A percentile compares a stretch with the other conserved stretches of the same genome.
Evolutionary conservation across 2,797 vertebrate species (phyloP).

Genomic region (Acestrorhynchus altus): DNA sequence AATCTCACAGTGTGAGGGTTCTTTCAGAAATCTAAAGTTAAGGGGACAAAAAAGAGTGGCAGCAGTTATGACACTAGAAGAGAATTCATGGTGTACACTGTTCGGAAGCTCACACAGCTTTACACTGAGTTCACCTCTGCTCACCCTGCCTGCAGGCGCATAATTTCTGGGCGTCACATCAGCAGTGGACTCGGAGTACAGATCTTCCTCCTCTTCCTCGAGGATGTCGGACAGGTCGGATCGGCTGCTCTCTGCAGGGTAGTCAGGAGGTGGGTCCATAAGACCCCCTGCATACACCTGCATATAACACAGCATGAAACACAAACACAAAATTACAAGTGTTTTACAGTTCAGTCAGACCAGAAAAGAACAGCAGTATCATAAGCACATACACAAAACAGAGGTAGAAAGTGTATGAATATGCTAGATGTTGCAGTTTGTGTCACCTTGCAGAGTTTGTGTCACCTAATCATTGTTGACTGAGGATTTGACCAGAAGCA

Average conservation of each 20-base stretch:
- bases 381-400: too few relatives aligned
- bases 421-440: too few relatives aligned
- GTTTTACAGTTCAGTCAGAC: neutral
- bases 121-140: conserved; percentile 25
- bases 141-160: conserved; percentile 74
- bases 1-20: conserved; percentile 1
- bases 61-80: neutral
- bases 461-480: too few relatives aligned
- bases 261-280: conserved; percentile 76
- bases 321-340: neutral
- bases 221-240: conserved; percentile 98
- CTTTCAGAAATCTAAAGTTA: neutral
- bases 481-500: too few relatives aligned
- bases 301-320: neutral
- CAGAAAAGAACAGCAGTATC: neutral
- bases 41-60: neutral
- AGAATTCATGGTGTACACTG: neutral
- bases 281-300: conserved; percentile 70
- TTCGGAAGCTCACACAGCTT: neutral
- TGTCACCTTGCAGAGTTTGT: too few relatives aligned
- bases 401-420: too few relatives aligned
- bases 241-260: conserved; percentile 85
- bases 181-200: conserved; percentile 78
- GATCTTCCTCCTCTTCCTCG: conserved; percentile 93
- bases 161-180: conserved; percentile 72